Conservation (phyloP, 2,797 vertebrate genomes). For the Esox lucius region DNA sequence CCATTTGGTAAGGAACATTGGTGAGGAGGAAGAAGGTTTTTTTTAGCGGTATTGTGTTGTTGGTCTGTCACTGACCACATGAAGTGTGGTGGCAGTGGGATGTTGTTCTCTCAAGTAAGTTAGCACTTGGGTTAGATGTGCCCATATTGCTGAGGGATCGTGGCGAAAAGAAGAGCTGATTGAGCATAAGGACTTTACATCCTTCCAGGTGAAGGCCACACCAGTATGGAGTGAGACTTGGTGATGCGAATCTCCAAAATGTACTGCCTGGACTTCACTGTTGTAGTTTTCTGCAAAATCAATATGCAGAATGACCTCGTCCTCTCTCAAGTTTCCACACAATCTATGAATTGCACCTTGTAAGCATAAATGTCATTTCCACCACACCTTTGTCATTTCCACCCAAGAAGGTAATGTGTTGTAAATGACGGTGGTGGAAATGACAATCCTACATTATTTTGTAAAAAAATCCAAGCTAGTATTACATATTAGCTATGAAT, state of each 20-base stretch:
- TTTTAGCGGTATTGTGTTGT: constrained; percentile 10
- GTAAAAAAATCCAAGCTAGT: too few relatives aligned
- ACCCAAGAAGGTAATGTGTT: too few relatives aligned
- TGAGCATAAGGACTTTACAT: too few relatives aligned
- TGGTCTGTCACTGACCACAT: constrained; percentile 15
- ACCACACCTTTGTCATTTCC: too few relatives aligned
- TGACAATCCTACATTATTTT: too few relatives aligned
- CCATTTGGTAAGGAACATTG: constrained; percentile 17
- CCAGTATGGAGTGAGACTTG: constrained; percentile 20
- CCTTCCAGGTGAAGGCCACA: constrained; percentile 15
- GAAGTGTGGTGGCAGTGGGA: constrained; percentile 8
- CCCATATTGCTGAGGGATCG: constrained; percentile 15
- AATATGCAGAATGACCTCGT: constrained; percentile 15
- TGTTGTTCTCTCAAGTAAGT: constrained; percentile 12
- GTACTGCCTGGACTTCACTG: constrained; percentile 21
- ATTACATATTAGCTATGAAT: too few relatives aligned
- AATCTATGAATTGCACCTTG: too few relatives aligned
- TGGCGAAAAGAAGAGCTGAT: too few relatives aligned
- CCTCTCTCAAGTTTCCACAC: constrained; percentile 9
- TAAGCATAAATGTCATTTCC: too few relatives aligned
- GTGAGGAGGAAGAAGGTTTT: background rate
- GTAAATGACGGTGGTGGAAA: too few relatives aligned
- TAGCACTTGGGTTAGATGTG: constrained; percentile 7
- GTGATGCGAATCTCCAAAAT: constrained; percentile 20
- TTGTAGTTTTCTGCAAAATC: constrained; percentile 25